These are phyloP conservation scores for rabbit (Oryctolagus cuniculus) DNA, from an alignment of 2,113 vertebrate species.

Conservation along the genomic window DNA sequence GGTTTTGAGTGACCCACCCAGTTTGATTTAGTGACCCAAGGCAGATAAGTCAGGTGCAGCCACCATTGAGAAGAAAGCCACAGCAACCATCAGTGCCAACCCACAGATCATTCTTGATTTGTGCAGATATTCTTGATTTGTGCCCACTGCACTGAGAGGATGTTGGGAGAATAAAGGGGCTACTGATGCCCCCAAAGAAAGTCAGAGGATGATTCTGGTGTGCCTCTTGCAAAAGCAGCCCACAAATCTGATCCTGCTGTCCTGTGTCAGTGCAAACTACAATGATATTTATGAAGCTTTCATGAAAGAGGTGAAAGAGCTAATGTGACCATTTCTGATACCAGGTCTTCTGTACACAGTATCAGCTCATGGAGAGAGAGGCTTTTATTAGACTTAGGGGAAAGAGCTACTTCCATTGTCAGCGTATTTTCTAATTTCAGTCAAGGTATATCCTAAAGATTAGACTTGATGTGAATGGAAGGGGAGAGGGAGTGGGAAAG, in stretches of 20 bases:
- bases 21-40: constrained; percentile 96
- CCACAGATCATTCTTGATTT: constrained; percentile 98
- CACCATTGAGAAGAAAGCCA: constrained; percentile 93
- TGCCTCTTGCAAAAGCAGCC: constrained; percentile 87
- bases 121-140: constrained; percentile 98
- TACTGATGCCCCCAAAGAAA: constrained; percentile 86
- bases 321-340: constrained; percentile 88
- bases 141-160: constrained; percentile 97
- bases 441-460: constrained; percentile 54
- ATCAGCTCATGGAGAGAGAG: not conserved
- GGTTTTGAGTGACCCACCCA: constrained; percentile 97
- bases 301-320: constrained; percentile 99
- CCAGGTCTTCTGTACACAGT: constrained; percentile 20
- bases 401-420: constrained; percentile 54
- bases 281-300: constrained; percentile 99
- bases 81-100: constrained; percentile 98
- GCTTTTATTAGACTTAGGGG: not conserved
- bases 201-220: constrained; percentile 88
- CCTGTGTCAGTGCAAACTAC: constrained; percentile 95
- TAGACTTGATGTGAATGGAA: too few relatives aligned
- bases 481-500: too few relatives aligned
- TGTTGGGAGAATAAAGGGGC: constrained; percentile 93
- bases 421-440: constrained; percentile 70
- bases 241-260: constrained; percentile 87
- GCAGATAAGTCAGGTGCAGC: constrained; percentile 90